phyloP scores from a whole-genome alignment of 1,140 invertebrate species.

The Cheumatopsyche charites region DNA sequence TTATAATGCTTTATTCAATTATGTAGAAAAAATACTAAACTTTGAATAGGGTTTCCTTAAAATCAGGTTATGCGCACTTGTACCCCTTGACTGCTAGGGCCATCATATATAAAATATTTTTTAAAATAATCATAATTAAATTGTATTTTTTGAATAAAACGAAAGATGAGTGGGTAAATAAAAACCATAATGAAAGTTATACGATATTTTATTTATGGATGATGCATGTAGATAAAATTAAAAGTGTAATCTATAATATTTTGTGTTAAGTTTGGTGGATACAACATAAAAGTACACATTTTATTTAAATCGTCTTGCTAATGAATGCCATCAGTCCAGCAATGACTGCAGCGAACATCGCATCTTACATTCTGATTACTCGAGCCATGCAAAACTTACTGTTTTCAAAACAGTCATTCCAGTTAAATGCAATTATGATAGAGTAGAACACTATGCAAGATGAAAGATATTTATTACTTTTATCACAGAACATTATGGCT shows the following conservation, averaged over 20 bases:
- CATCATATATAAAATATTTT: no score
- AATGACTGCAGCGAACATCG: neutral
- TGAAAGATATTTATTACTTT: constrained; percentile 48
- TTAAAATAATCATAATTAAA: no score
- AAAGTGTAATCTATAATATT: constrained; percentile 47
- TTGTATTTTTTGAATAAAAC: no score
- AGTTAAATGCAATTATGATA: constrained; percentile 49
- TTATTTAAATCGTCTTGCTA: constrained; percentile 35
- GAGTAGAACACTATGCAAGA: constrained; percentile 47
- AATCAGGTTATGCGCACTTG: no score
- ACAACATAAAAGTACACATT: constrained; percentile 49
- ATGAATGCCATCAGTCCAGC: neutral
- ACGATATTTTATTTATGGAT: constrained; percentile 49
- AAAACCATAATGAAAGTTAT: constrained; percentile 36
- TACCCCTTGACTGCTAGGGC: no score
- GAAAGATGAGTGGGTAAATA: neutral
- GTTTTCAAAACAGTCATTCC: constrained; percentile 38
- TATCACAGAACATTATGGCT: constrained; percentile 50
- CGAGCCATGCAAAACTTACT: constrained; percentile 9
- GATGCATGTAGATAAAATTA: constrained; percentile 49
- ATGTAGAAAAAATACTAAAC: no score
- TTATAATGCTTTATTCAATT: no score
- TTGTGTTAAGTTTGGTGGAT: constrained; percentile 49
- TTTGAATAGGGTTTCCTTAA: no score
- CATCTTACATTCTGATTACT: constrained; percentile 22